Percentiles rank a stretch among this genome's conserved stretches.
phyloP scores from a whole-genome alignment of 2,113 vertebrate species.

The Alethe castanea region DNA sequence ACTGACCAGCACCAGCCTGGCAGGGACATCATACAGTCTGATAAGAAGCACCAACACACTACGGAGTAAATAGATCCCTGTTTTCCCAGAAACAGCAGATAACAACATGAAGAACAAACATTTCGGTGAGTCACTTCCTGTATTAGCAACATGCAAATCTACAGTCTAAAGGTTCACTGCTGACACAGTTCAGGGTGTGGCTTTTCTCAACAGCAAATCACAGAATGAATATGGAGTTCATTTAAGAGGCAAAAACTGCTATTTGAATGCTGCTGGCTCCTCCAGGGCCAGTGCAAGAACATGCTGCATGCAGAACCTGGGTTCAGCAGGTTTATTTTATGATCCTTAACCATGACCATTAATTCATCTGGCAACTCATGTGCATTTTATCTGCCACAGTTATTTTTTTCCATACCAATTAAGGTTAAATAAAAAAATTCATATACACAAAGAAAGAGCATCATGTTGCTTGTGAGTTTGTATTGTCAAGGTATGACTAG shows the following conservation, averaged over 20 bases:
- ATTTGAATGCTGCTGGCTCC: not conserved
- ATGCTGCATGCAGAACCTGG: not conserved
- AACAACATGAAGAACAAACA: not conserved
- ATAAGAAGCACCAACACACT: not conserved
- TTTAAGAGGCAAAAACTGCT: not conserved
- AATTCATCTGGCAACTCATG: not conserved
- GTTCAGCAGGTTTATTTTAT: not conserved
- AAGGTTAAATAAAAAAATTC: conserved; percentile 24
- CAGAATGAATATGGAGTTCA: not conserved
- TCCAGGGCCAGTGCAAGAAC: not conserved
- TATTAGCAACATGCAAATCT: not conserved
- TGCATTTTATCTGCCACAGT: not conserved
- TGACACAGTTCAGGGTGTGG: not conserved
- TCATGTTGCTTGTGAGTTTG: not conserved
- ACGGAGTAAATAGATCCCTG: not conserved
- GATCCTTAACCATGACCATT: conserved; percentile 22
- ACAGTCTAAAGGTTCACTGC: not conserved
- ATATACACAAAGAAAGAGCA: not conserved
- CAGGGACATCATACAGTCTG: not conserved
- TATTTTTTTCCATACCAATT: not conserved
- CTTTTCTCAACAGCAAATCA: not conserved
- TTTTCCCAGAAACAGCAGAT: not conserved
- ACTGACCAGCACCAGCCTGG: not conserved
- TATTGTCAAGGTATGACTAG: not conserved
- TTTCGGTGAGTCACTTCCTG: conserved; percentile 8